A percentile compares a stretch with the other conserved stretches of the same genome.
Evolutionary conservation across 2,113 vertebrate genomes (phyloP).

Genomic region (Chaetura pelagica): DNA sequence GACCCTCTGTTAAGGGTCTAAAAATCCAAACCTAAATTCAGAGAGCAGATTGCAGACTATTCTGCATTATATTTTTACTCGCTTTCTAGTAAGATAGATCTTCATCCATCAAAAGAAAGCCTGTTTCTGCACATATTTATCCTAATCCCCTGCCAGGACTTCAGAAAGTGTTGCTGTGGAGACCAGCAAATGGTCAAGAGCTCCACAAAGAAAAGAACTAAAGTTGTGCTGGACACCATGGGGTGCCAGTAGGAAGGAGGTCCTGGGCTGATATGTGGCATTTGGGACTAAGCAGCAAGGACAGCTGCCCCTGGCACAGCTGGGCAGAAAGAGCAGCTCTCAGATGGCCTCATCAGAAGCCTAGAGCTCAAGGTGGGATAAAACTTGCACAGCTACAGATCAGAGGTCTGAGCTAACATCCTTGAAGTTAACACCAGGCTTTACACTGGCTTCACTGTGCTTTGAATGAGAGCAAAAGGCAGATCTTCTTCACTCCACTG

Average conservation of each 20-base stretch:
- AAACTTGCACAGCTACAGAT: neutral
- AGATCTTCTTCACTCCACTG: neutral
- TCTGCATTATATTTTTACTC: neutral
- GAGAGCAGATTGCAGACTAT: neutral
- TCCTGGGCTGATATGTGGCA: neutral
- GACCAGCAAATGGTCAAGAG: neutral
- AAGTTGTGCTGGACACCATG: neutral
- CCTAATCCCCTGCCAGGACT: neutral
- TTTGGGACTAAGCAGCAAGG: neutral
- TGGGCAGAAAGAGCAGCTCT: neutral
- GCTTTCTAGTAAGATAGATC: neutral
- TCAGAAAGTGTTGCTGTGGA: conserved; percentile 31
- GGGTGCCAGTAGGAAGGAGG: neutral
- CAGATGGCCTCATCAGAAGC: neutral
- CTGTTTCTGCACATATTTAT: neutral
- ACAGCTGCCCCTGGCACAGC: neutral
- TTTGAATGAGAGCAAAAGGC: neutral
- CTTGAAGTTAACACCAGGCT: neutral
- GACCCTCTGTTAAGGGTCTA: neutral
- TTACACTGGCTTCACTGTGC: neutral
- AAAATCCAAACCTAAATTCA: neutral
- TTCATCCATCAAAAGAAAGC: neutral
- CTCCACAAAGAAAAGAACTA: neutral
- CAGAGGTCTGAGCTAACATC: neutral
- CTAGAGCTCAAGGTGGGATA: neutral